phyloP scores from a whole-genome alignment of 1,140 invertebrate species.

The Pseudomyrmex sp. region DNA sequence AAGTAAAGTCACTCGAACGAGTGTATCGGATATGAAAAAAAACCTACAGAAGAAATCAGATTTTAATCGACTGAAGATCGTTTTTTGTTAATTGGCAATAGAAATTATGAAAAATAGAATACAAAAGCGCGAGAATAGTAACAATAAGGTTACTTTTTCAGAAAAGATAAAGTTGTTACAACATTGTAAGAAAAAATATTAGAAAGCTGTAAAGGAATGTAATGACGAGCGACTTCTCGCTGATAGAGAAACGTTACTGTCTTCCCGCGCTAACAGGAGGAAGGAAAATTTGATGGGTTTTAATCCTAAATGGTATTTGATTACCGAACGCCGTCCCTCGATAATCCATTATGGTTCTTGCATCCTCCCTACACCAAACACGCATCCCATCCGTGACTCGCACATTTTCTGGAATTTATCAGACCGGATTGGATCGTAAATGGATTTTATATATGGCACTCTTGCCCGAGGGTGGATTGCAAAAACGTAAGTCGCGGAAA shows the following conservation, averaged over 20 bases:
- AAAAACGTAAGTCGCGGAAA: slow-evolving; percentile 48
- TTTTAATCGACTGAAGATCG: neutral
- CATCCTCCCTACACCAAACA: slow-evolving; percentile 67
- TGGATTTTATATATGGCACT: slow-evolving; percentile 77
- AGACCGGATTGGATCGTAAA: slow-evolving; percentile 78
- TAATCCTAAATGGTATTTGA: slow-evolving; percentile 82
- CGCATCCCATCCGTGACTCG: slow-evolving; percentile 71
- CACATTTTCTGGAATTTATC: slow-evolving; percentile 81
- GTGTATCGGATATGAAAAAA: neutral
- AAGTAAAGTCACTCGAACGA: neutral
- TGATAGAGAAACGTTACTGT: slow-evolving; percentile 25
- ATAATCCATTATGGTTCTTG: slow-evolving; percentile 83
- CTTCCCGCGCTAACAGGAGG: slow-evolving; percentile 54
- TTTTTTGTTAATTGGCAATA: neutral
- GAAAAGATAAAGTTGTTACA: neutral
- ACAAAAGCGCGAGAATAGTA: neutral
- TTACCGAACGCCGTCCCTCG: slow-evolving; percentile 77
- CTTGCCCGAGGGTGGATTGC: slow-evolving; percentile 38
- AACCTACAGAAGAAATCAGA: neutral
- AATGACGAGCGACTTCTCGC: neutral
- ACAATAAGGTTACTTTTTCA: neutral
- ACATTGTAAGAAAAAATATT: slow-evolving; percentile 6
- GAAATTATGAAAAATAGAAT: slow-evolving; percentile 5
- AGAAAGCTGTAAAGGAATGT: neutral
- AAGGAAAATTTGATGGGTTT: slow-evolving; percentile 80